Percentiles rank a stretch among this genome's conserved stretches.
These are phyloP conservation scores for Leuciscus idus DNA, from an alignment of 2,113 vertebrate species.

Conservation along the genomic window DNA sequence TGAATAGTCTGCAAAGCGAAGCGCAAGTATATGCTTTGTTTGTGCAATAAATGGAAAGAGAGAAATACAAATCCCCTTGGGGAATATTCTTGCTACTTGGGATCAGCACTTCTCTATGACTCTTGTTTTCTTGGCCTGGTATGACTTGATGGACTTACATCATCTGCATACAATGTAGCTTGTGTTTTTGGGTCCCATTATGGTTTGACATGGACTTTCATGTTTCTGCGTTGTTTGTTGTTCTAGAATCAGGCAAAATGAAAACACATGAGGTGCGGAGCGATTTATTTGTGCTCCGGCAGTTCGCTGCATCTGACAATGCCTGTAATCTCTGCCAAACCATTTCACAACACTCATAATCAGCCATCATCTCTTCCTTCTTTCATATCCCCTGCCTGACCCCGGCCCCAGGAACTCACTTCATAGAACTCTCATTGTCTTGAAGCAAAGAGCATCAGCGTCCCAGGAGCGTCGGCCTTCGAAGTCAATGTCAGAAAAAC, in stretches of 20 bases:
- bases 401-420: slow-evolving; percentile 51
- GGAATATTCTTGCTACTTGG: slow-evolving; percentile 41
- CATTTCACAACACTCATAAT: slow-evolving; percentile 51
- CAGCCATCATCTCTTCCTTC: slow-evolving; percentile 61
- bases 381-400: slow-evolving; percentile 62
- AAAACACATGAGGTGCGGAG: slow-evolving; percentile 69
- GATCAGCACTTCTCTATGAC: slow-evolving; percentile 37
- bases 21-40: slow-evolving; percentile 1
- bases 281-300: slow-evolving; percentile 48
- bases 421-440: slow-evolving; percentile 58
- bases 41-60: neutral
- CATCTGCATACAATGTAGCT: slow-evolving; percentile 65
- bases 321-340: slow-evolving; percentile 51
- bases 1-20: neutral
- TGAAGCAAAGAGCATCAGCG: slow-evolving; percentile 32
- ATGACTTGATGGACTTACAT: slow-evolving; percentile 62
- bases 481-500: slow-evolving; percentile 18
- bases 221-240: slow-evolving; percentile 70
- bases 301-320: slow-evolving; percentile 52
- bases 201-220: slow-evolving; percentile 71
- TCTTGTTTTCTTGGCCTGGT: slow-evolving; percentile 52
- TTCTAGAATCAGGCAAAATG: slow-evolving; percentile 69
- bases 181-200: slow-evolving; percentile 65
- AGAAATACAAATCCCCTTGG: slow-evolving; percentile 12
- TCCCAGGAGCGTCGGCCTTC: slow-evolving; percentile 25